A percentile compares a stretch with the other conserved stretches of the same genome.
Conservation (phyloP, 2,888 invertebrate genomes). For the Helobdella robusta region DNA sequence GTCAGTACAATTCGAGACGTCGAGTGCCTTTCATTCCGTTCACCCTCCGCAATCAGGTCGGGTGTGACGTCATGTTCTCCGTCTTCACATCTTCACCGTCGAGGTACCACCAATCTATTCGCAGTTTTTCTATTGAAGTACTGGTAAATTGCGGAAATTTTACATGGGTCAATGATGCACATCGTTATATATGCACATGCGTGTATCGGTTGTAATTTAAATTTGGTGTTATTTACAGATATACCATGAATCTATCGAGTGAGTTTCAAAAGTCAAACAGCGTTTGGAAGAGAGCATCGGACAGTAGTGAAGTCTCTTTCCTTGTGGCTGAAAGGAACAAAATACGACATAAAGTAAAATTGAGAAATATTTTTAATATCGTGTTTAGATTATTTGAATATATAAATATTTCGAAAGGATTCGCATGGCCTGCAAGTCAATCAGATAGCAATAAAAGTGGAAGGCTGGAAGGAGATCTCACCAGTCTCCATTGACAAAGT, state of each 20-base stretch:
- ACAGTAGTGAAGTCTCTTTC: slow-evolving; percentile 72
- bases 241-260: too few relatives aligned
- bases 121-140: too few relatives aligned
- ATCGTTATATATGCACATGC: too few relatives aligned
- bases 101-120: slow-evolving; percentile 6
- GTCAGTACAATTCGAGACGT: slow-evolving; percentile 50
- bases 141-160: too few relatives aligned
- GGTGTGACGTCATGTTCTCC: slow-evolving; percentile 73
- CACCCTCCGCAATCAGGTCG: slow-evolving; percentile 81
- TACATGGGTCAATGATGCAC: too few relatives aligned
- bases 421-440: slow-evolving; percentile 70
- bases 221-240: too few relatives aligned
- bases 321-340: slow-evolving; percentile 67
- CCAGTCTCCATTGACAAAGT: slow-evolving; percentile 91
- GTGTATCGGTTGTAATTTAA: too few relatives aligned
- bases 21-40: slow-evolving; percentile 88
- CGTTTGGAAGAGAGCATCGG: slow-evolving; percentile 64
- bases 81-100: slow-evolving; percentile 58
- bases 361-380: not conserved
- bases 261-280: slow-evolving; percentile 35
- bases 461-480: slow-evolving; percentile 75
- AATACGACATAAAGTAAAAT: slow-evolving; percentile 47
- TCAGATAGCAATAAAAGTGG: slow-evolving; percentile 76
- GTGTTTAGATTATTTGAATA: not conserved
- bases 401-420: slow-evolving; percentile 49